Evolutionary conservation across 2,797 vertebrate species (phyloP).

Genomic region (Tinamus major): DNA sequence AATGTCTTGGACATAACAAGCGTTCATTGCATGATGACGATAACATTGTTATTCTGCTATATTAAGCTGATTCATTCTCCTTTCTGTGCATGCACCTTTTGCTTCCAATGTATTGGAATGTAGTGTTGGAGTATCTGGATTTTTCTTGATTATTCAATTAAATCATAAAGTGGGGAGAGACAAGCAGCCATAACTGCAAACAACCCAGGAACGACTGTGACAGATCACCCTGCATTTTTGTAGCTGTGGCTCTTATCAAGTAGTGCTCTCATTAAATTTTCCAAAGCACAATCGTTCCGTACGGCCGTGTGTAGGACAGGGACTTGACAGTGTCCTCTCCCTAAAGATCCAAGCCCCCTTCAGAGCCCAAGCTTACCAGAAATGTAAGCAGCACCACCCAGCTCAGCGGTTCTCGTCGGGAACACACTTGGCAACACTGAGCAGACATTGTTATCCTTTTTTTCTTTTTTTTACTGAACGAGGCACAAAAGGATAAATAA

Average conservation of each 20-base stretch:
- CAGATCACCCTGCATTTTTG: neutral
- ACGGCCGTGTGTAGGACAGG: neutral
- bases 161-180: slow-evolving; percentile 19
- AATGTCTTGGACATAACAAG: slow-evolving; percentile 41
- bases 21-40: slow-evolving; percentile 41
- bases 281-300: neutral
- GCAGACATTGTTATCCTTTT: neutral
- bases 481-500: slow-evolving; percentile 16
- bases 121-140: neutral
- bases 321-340: neutral
- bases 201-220: neutral
- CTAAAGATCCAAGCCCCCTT: neutral
- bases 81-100: slow-evolving; percentile 23
- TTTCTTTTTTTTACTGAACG: neutral
- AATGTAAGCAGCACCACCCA: neutral
- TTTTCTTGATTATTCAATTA: slow-evolving; percentile 49
- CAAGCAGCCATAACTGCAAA: neutral
- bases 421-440: slow-evolving; percentile 12
- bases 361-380: neutral
- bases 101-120: slow-evolving; percentile 13
- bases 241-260: neutral
- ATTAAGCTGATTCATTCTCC: slow-evolving; percentile 23
- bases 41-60: slow-evolving; percentile 58
- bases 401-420: neutral
- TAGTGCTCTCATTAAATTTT: neutral